phyloP scores from a whole-genome alignment of 2,888 invertebrate species.

The Teleiodes luculella region DNA sequence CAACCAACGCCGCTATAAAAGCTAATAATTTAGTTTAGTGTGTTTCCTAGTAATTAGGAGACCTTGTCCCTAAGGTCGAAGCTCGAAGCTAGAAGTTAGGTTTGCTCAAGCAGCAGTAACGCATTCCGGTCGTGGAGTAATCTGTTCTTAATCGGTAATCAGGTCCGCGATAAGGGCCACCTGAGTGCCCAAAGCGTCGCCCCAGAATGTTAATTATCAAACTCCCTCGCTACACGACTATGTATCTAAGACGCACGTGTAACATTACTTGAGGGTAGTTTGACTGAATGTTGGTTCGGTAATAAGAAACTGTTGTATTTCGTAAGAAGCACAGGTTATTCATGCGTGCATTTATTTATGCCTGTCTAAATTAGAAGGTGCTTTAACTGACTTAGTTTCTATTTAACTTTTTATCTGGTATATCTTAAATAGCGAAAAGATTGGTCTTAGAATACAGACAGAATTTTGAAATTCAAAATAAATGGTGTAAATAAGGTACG shows the following conservation, averaged over 20 bases:
- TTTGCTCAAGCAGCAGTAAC: slow-evolving; percentile 43
- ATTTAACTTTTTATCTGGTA: too few species aligned
- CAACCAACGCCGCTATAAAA: too few species aligned
- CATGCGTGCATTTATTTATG: too few species aligned
- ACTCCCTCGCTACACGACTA: slow-evolving; percentile 16
- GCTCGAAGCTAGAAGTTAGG: slow-evolving; percentile 24
- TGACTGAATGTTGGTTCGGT: background rate
- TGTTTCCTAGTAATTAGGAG: background rate
- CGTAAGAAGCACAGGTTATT: too few species aligned
- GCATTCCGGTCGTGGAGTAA: slow-evolving; percentile 44
- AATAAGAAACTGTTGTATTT: too few species aligned
- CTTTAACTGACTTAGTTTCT: too few species aligned
- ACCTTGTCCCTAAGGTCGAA: background rate
- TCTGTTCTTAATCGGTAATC: slow-evolving; percentile 47
- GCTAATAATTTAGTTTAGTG: background rate
- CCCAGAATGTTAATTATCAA: slow-evolving; percentile 50
- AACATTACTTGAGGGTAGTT: background rate
- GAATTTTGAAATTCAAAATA: too few species aligned
- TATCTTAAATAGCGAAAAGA: too few species aligned
- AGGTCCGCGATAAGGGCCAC: slow-evolving; percentile 32
- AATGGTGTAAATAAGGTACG: too few species aligned
- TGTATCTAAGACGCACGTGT: background rate
- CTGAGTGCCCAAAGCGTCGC: slow-evolving; percentile 34
- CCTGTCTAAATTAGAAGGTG: too few species aligned
- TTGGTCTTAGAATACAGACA: too few species aligned